These are phyloP conservation scores for Oikopleura albicans DNA, from an alignment of 23 tunicate genomes.

Conservation along the genomic window DNA sequence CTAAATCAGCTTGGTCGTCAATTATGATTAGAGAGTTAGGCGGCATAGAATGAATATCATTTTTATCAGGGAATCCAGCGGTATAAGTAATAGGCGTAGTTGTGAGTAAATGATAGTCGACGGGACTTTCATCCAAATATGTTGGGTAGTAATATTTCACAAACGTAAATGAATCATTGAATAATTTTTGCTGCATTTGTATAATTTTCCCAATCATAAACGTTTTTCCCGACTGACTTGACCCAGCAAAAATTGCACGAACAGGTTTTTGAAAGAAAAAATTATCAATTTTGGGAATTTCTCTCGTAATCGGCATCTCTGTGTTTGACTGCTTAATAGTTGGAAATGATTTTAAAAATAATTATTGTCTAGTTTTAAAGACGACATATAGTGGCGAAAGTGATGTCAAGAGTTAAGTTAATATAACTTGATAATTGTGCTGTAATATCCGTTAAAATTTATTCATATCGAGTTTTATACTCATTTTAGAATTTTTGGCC, in stretches of 20 bases:
- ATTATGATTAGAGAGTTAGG: background rate
- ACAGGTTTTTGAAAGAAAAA: background rate
- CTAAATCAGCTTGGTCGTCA: background rate
- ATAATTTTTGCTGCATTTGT: background rate
- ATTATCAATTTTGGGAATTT: background rate
- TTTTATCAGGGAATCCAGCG: background rate
- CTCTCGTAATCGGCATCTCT: background rate
- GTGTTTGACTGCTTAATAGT: too few relatives aligned
- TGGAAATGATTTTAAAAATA: too few relatives aligned
- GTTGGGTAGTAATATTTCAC: background rate
- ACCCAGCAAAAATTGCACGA: background rate
- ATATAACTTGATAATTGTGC: too few relatives aligned
- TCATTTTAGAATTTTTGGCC: too few relatives aligned
- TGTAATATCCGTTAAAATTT: too few relatives aligned
- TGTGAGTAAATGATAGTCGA: background rate
- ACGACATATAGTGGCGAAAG: too few relatives aligned
- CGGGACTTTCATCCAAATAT: conserved; percentile 3
- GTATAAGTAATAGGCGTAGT: background rate
- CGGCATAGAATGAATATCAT: background rate
- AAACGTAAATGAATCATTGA: background rate
- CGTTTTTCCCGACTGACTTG: conserved; percentile 2
- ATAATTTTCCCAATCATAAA: background rate
- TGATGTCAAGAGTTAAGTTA: too few relatives aligned
- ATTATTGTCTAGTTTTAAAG: too few relatives aligned
- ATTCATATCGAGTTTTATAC: too few relatives aligned